phyloP scores from a whole-genome alignment of 2,113 vertebrate species.

The Lophochroa leadbeateri region DNA sequence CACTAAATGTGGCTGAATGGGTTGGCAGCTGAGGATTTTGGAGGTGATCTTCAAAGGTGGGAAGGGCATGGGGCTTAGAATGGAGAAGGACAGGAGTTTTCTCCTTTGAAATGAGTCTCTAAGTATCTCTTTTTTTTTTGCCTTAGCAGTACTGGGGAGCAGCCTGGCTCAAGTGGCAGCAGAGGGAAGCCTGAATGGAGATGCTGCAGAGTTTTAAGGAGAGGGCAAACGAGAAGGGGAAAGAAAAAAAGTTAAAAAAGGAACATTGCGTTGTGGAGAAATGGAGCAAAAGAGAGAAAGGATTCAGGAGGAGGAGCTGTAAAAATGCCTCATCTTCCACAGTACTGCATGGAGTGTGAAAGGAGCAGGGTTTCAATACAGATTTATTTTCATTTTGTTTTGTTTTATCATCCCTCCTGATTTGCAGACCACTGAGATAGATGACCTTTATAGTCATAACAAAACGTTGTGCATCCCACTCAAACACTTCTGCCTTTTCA shows the following conservation, averaged over 20 bases:
- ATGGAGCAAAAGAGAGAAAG: not conserved
- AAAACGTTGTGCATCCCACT: not conserved
- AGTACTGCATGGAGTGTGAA: not conserved
- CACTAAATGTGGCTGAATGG: not conserved
- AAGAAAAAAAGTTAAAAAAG: fast-evolving
- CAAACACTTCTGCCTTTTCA: not conserved
- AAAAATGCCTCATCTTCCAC: not conserved
- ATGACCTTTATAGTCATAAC: not conserved
- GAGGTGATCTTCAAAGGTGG: not conserved
- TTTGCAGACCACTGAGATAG: not conserved
- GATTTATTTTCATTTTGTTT: not conserved
- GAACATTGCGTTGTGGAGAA: not conserved
- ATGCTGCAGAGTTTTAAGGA: not conserved
- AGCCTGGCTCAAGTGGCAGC: not conserved
- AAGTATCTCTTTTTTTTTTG: not conserved
- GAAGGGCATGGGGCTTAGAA: not conserved
- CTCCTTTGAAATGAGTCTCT: not conserved
- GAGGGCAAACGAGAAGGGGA: not conserved
- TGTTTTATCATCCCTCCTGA: not conserved
- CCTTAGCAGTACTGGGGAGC: not conserved
- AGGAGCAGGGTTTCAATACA: not conserved
- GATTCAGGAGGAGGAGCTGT: not conserved
- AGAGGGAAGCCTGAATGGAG: not conserved
- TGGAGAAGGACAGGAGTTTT: not conserved
- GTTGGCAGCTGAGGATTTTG: not conserved